Evolutionary conservation across 2,113 vertebrate genomes (phyloP), one percentile per base, ranked within the genome.

Genomic region (Pithys albifrons): DNA sequence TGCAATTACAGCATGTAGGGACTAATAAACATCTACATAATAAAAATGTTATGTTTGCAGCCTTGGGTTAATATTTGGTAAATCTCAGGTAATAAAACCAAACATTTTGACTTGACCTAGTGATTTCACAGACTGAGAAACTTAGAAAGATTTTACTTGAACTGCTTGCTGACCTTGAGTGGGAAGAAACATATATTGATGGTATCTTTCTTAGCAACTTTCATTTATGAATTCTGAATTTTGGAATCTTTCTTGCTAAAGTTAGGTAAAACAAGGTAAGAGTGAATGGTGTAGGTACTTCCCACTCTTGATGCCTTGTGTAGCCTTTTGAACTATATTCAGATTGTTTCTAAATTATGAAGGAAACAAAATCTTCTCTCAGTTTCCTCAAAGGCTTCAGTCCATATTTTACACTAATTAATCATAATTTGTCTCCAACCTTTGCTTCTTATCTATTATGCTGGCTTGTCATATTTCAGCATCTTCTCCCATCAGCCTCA

Each of bases 331-430:
- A 58, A 71, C 18, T 74, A 48, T 46, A 46, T 27, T 71, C 59
- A 62, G 13, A 62, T 15, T 43, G 7, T 67, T 74, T 62, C 55
- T 62, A 58, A 80, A 67, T 78, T 46, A 64, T 14, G 10, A 94
- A 77, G 43, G 28, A 91, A 84, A 66, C 9, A 52, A 86, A 86
- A 71, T 37, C 24, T 70, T 62, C 43, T 51, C 24, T 65, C 52
- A 13, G 23, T 81, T 81, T 89, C 66, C 43, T 43, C 62, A 71
- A 77, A 35, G 28, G 35, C 28, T 83, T 74, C 64, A 78, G 19
- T 85, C 62, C 82, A 16, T 55, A 91, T 87, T 91, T 93, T 84
- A 64, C 31, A 74, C 23, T 87, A 94, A 95, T 91, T 95, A 91
- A 85, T 75, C 28, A 69, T 23, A 85, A 85, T 91, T 91, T 82